Conservation (phyloP, 1,140 invertebrate genomes). For the Cherax destructor region DNA sequence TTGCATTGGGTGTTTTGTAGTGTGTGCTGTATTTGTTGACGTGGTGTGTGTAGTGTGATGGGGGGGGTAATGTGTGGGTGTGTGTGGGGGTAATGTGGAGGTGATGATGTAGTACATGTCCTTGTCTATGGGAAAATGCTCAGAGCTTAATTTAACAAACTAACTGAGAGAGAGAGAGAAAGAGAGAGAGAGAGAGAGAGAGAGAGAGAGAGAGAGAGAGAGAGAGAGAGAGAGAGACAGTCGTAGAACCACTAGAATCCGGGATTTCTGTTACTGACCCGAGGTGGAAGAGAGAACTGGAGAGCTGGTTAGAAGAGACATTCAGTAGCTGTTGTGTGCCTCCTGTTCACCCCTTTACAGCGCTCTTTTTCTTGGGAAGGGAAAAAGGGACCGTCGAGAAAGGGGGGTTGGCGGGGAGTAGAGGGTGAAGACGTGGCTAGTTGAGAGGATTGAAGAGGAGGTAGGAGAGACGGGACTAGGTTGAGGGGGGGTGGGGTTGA, state of each 20-base stretch:
- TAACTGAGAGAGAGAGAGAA: neutral
- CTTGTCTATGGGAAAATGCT: no score
- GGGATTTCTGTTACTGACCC: no score
- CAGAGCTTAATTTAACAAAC: no score
- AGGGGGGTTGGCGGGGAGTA: neutral
- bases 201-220: neutral
- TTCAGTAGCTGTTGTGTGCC: no score
- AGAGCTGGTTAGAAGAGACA: no score
- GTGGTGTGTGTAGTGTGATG: neutral
- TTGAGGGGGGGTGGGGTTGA: no score
- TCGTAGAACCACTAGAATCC: no score
- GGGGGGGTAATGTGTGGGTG: neutral
- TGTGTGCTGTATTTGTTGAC: neutral
- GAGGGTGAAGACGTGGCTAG: neutral
- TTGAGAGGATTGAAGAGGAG: neutral
- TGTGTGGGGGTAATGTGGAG: neutral
- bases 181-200: neutral
- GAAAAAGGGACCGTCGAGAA: no score
- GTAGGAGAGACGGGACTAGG: neutral
- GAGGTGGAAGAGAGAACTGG: no score
- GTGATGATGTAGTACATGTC: neutral
- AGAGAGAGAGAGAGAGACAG: neutral
- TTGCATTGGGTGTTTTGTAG: neutral
- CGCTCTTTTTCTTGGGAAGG: no score
- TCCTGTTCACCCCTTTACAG: no score